These are phyloP conservation scores for Mormyrops boulengeri DNA, from an alignment of 2,797 vertebrate genomes.

Conservation along the genomic window DNA sequence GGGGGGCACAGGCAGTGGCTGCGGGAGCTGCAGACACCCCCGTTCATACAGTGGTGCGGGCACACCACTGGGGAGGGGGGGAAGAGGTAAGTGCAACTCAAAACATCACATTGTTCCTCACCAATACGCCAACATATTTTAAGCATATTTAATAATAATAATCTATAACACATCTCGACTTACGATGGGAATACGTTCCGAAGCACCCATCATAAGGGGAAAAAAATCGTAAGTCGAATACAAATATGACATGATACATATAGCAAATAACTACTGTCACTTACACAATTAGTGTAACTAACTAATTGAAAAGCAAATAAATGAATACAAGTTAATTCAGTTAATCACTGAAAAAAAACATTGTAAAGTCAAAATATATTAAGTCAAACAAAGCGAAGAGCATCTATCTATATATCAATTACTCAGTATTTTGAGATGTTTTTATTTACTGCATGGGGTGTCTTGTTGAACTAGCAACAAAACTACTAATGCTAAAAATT, in stretches of 20 bases:
- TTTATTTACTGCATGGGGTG: neutral
- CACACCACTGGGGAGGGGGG: constrained; percentile 70
- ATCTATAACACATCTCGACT: neutral
- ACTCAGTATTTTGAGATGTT: neutral
- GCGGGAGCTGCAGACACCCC: constrained; percentile 81
- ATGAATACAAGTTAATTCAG: neutral
- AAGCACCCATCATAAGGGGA: neutral
- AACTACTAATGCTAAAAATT: neutral
- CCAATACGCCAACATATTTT: neutral
- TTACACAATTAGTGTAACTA: neutral
- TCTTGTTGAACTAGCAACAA: neutral
- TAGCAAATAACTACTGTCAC: neutral
- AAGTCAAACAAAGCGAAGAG: neutral
- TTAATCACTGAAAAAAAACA: neutral
- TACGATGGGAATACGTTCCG: neutral
- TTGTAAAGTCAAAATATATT: neutral
- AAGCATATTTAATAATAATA: neutral
- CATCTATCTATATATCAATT: neutral
- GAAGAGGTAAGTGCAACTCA: neutral
- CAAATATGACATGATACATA: neutral
- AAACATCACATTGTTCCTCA: constrained; percentile 7
- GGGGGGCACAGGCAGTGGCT: constrained; percentile 82
- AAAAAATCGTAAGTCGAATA: neutral
- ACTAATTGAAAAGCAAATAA: neutral
- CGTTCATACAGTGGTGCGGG: constrained; percentile 84